These are phyloP conservation scores for Acrobasis repandana DNA, from an alignment of 2,888 invertebrate species.

Conservation along the genomic window DNA sequence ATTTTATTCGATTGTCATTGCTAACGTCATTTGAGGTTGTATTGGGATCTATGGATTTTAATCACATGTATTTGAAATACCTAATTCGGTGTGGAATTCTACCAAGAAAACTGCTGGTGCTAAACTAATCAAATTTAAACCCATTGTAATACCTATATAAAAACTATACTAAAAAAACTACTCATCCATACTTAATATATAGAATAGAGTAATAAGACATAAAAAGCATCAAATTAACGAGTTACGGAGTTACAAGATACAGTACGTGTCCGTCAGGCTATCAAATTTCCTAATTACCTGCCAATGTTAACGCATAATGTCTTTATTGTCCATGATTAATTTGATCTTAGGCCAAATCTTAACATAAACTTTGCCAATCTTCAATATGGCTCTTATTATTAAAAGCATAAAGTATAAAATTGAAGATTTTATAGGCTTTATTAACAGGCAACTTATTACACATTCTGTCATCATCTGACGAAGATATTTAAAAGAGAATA, in stretches of 20 bases:
- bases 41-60: conserved; percentile 20
- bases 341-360: conserved; percentile 9
- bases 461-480: conserved; percentile 37
- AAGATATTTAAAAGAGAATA: conserved; percentile 39
- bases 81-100: too few species aligned
- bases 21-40: conserved; percentile 23
- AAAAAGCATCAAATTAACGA: conserved; percentile 8
- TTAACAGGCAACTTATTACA: conserved; percentile 39
- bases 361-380: background rate
- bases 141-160: too few species aligned
- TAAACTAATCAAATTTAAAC: too few species aligned
- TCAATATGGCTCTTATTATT: conserved; percentile 5
- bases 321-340: conserved; percentile 15
- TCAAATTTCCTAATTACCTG: conserved; percentile 18
- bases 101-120: too few species aligned
- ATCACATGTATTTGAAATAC: background rate
- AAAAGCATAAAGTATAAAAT: background rate
- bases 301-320: conserved; percentile 16
- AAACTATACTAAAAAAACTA: background rate
- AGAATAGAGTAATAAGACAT: background rate
- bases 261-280: conserved; percentile 1
- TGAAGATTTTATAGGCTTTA: conserved; percentile 7
- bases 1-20: conserved; percentile 31
- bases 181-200: background rate
- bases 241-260: conserved; percentile 1